Percentiles rank a stretch among this genome's conserved stretches.
These are phyloP conservation scores for Megastigmus dorsalis DNA, from an alignment of 2,888 invertebrate species.

Conservation along the genomic window DNA sequence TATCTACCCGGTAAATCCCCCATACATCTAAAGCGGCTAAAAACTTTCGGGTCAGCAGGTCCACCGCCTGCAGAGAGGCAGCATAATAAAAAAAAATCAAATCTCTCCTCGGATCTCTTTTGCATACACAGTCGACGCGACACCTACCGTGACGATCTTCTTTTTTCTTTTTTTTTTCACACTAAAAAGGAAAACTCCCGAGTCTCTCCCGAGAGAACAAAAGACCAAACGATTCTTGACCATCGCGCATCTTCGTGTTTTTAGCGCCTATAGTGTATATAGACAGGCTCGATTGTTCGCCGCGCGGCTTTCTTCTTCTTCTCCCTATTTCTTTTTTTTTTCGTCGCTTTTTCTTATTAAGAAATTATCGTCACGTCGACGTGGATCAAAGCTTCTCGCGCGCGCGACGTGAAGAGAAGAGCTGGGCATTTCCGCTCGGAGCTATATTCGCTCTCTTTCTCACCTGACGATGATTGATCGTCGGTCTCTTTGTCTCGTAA, in stretches of 20 bases:
- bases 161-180: not conserved
- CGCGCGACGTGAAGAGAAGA: slow-evolving; percentile 45
- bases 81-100: too few relatives aligned
- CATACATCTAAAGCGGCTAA: too few relatives aligned
- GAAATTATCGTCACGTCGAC: too few relatives aligned
- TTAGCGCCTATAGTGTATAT: too few relatives aligned
- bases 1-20: too few relatives aligned
- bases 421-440: slow-evolving; percentile 60
- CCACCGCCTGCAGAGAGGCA: not conserved
- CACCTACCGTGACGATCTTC: not conserved
- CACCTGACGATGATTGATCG: slow-evolving; percentile 68
- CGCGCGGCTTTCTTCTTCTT: slow-evolving; percentile 23
- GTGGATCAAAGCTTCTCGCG: too few relatives aligned
- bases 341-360: slow-evolving; percentile 43
- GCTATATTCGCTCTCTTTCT: slow-evolving; percentile 48
- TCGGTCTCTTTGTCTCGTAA: slow-evolving; percentile 67
- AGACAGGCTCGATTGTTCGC: slow-evolving; percentile 15
- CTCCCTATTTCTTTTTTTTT: slow-evolving; percentile 30
- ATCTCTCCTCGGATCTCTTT: too few relatives aligned
- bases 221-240: not conserved
- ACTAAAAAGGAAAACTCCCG: not conserved
- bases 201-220: slow-evolving; percentile 26
- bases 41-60: not conserved
- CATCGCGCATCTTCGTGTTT: too few relatives aligned
- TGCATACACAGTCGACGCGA: not conserved